phyloP scores from a whole-genome alignment of 2,113 vertebrate genomes.

The Thunnus maccoyii region DNA sequence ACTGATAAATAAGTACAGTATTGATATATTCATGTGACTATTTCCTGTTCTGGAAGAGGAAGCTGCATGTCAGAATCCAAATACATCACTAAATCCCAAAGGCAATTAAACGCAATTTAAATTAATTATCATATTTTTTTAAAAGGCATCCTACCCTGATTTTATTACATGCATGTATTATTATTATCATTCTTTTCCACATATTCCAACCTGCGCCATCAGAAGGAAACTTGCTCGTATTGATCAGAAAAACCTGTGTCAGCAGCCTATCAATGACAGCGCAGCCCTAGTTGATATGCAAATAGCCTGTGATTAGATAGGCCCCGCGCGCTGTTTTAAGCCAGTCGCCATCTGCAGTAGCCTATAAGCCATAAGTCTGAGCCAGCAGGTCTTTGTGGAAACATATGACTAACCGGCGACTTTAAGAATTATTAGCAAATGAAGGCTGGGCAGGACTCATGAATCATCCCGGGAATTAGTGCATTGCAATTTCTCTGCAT shows the following conservation, averaged over 20 bases:
- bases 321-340: conserved; percentile 29
- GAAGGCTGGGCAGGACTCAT: conserved; percentile 29
- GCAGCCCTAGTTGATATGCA: conserved; percentile 49
- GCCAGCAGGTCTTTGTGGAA: conserved; percentile 58
- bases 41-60: background rate
- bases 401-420: conserved; percentile 50
- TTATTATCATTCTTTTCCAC: background rate
- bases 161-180: background rate
- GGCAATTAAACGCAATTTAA: conserved; percentile 37
- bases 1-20: background rate
- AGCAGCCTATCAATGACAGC: conserved; percentile 44
- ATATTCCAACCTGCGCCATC: background rate
- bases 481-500: conserved; percentile 22
- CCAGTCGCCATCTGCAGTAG: conserved; percentile 60
- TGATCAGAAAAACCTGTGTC: conserved; percentile 36
- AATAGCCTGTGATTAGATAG: conserved; percentile 43
- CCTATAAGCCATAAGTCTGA: conserved; percentile 49
- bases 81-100: conserved; percentile 21
- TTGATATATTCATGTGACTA: background rate
- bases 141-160: background rate
- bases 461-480: conserved; percentile 60
- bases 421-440: conserved; percentile 55
- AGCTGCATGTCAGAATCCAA: background rate
- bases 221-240: conserved; percentile 16
- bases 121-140: conserved; percentile 28